These are phyloP conservation scores for Sternarchorhynchus goeldii DNA, from an alignment of 2,797 vertebrate species.

Conservation along the genomic window DNA sequence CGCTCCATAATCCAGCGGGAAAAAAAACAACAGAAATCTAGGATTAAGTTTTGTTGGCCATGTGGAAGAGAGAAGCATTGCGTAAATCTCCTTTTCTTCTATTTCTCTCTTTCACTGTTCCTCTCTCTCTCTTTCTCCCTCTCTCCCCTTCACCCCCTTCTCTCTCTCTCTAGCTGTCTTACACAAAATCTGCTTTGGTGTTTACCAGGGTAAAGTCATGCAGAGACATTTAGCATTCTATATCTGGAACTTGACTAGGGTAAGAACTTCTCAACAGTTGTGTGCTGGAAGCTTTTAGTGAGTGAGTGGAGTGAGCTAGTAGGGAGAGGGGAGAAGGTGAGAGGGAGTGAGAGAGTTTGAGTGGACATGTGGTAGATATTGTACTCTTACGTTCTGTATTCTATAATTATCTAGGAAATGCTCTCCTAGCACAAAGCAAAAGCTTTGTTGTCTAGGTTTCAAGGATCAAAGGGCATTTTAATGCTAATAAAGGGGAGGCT, in stretches of 20 bases:
- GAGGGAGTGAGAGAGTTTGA: constrained; percentile 10
- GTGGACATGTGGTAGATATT: constrained; percentile 6
- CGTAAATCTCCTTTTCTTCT: constrained; percentile 48
- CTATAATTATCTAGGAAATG: constrained; percentile 31
- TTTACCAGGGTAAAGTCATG: constrained; percentile 71
- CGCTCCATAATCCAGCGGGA: constrained; percentile 65
- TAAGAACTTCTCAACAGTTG: constrained; percentile 33
- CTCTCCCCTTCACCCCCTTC: constrained; percentile 51
- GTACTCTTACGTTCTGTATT: constrained; percentile 14
- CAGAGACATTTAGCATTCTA: constrained; percentile 53
- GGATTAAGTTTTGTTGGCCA: constrained; percentile 70
- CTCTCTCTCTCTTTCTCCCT: constrained; percentile 54
- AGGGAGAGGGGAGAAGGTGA: constrained; percentile 18
- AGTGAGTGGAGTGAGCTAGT: constrained; percentile 47
- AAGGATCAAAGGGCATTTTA: constrained; percentile 35
- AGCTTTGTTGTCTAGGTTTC: constrained; percentile 47
- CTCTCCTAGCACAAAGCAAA: constrained; percentile 10
- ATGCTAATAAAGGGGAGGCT: constrained; percentile 24
- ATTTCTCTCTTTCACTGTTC: constrained; percentile 62
- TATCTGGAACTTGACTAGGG: constrained; percentile 50
- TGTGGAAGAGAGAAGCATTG: constrained; percentile 61
- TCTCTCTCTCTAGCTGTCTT: constrained; percentile 63
- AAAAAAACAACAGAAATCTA: constrained; percentile 73
- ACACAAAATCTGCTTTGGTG: constrained; percentile 74
- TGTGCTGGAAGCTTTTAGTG: constrained; percentile 56